phyloP scores from a whole-genome alignment of 2,113 vertebrate species.

The Pandion haliaetus region DNA sequence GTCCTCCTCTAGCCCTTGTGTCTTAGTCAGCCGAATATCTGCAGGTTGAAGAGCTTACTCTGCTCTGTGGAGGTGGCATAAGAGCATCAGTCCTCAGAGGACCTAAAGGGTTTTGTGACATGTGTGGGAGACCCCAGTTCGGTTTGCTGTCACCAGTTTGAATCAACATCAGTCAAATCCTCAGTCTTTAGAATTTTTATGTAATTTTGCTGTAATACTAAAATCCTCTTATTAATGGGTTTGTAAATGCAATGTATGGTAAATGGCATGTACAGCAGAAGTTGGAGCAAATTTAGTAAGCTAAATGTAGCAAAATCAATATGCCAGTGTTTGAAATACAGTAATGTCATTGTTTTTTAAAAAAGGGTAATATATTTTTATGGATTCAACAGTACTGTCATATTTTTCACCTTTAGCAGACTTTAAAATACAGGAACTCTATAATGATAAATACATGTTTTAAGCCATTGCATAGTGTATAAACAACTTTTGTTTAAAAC shows the following conservation, averaged over 20 bases:
- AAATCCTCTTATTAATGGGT: not conserved
- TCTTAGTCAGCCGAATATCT: accelerated
- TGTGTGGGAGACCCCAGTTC: not conserved
- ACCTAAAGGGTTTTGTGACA: not conserved
- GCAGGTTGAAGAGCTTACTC: not conserved
- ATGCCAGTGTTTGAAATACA: not conserved
- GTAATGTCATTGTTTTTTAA: not conserved
- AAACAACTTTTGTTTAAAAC: not conserved
- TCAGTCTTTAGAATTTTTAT: not conserved
- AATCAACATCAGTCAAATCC: not conserved
- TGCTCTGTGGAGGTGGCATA: not conserved
- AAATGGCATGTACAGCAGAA: not conserved
- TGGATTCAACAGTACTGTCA: not conserved
- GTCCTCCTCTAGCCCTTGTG: not conserved
- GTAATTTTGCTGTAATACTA: not conserved
- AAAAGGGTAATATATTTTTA: not conserved
- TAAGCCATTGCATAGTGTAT: not conserved
- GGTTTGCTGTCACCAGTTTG: not conserved
- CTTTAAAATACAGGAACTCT: not conserved
- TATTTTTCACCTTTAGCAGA: not conserved
- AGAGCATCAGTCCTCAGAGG: not conserved
- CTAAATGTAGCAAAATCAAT: not conserved
- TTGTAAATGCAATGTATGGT: not conserved
- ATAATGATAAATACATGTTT: not conserved
- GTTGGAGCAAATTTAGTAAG: not conserved